Base-by-base conservation (phyloP, 2,888 invertebrate species). In the Sinelater perroti region DNA sequence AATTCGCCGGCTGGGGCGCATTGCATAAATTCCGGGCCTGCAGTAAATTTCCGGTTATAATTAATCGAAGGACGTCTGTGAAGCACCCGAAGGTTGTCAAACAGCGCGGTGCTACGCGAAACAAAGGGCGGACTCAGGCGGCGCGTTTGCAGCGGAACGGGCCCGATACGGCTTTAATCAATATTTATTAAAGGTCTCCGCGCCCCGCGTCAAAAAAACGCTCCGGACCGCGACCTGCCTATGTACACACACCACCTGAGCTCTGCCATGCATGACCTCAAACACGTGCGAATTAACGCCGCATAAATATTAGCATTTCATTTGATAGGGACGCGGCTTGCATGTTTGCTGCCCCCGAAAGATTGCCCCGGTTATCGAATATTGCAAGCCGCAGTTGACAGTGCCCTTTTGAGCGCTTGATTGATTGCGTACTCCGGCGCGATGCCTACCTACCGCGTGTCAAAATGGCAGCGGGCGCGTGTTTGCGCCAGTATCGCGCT, bases 111-210 rank as follows among this genome's bases (percentile, higher is more conserved):
- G n/a, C 40, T 50, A 52, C 26, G 20, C 24, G 10, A 52, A 8
- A 44, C 52, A 52, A 52, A 52, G 52, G 21, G 52, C n/a, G n/a
- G n/a, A n/a, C n/a, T n/a, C n/a, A n/a, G n/a, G n/a, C n/a, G 24
- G 10, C 44, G 31, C 21, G 44, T 33, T 52, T 30, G 35, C 52
- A 17, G 52, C 33, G 40, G 24, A 40, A 40, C 24, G 40, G 44
- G 31, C 52, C 26, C 52, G 44, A 52, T 52, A 52, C 42, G 33
- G 40, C 33, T 52, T 42, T 31, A 52, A 52, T 52, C 52, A 52
- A 52, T 52, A 52, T 40, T 44, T 42, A 52, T 52, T 52, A 52
- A 20, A n/a, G 20, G 31, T 50, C 18, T 26, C 18, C 10, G 33
- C 38, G 17, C 38, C 30, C 24, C 7, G 33, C 36, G 30, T 20